These are phyloP conservation scores for Pachyseris speciosa DNA, from an alignment of 64 coral and sea anemone genomes.

Conservation along the genomic window DNA sequence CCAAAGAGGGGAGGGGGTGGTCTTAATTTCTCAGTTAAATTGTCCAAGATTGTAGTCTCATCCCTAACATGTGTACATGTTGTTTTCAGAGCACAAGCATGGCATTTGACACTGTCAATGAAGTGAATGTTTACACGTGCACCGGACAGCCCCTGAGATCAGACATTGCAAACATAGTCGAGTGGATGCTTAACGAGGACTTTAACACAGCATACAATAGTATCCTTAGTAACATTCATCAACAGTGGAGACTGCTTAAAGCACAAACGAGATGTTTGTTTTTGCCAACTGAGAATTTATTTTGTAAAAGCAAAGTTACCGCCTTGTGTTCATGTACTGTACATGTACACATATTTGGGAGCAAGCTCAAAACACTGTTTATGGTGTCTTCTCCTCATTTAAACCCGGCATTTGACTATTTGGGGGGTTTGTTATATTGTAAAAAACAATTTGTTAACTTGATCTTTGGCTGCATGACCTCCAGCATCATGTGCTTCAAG, in stretches of 20 bases:
- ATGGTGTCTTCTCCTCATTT: too few species aligned
- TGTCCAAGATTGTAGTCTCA: too few species aligned
- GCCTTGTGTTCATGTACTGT: too few species aligned
- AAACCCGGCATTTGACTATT: too few species aligned
- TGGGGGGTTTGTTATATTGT: too few species aligned
- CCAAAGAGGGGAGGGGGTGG: too few species aligned
- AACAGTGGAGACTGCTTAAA: not conserved
- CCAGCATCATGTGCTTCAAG: too few species aligned
- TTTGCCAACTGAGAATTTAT: not conserved
- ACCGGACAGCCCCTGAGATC: constrained; percentile 90
- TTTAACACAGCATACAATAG: constrained; percentile 91
- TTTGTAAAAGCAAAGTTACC: not conserved
- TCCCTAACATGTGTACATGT: not conserved
- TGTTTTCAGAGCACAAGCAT: constrained; percentile 86
- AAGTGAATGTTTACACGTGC: constrained; percentile 93
- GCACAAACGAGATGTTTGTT: not conserved
- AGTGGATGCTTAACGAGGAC: constrained; percentile 97
- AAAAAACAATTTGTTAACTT: too few species aligned
- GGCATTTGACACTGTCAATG: constrained; percentile 90
- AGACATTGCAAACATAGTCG: constrained; percentile 91
- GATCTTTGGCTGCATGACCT: too few species aligned
- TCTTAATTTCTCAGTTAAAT: too few species aligned
- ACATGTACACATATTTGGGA: too few species aligned
- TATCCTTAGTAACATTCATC: constrained; percentile 58
- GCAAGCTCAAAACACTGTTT: too few species aligned